Evolutionary conservation across 2,888 invertebrate genomes (phyloP).

Genomic region (Protonemura montana): DNA sequence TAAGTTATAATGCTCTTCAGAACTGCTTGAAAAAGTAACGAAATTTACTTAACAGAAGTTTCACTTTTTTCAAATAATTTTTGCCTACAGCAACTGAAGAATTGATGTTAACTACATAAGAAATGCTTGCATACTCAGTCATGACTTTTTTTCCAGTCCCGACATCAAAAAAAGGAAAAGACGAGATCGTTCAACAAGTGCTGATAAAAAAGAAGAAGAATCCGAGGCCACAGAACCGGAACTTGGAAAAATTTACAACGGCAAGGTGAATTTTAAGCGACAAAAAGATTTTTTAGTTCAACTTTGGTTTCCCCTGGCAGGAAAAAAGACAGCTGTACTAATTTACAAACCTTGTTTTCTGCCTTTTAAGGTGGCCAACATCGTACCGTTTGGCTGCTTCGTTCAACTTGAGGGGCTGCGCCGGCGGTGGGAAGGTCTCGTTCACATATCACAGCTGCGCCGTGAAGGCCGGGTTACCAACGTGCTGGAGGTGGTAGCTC

Average conservation of each 20-base stretch:
- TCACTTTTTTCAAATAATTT: too few relatives aligned
- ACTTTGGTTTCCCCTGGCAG: too few relatives aligned
- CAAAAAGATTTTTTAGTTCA: background rate
- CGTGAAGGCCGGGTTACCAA: slow-evolving; percentile 93
- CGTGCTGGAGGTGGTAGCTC: slow-evolving; percentile 90
- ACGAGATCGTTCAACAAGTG: slow-evolving; percentile 53
- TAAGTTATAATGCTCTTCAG: too few relatives aligned
- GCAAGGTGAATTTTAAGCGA: slow-evolving; percentile 43
- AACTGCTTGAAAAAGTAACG: too few relatives aligned
- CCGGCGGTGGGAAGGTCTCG: slow-evolving; percentile 92
- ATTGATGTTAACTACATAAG: slow-evolving; percentile 45
- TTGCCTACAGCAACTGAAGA: too few relatives aligned
- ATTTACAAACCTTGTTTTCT: too few relatives aligned
- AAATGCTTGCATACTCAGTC: slow-evolving; percentile 35
- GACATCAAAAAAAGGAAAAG: slow-evolving; percentile 54
- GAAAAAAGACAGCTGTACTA: too few relatives aligned
- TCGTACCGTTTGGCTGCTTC: slow-evolving; percentile 98
- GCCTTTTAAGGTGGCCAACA: slow-evolving; percentile 88
- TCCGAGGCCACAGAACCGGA: slow-evolving; percentile 60
- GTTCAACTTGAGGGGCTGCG: slow-evolving; percentile 92
- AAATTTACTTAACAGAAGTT: too few relatives aligned
- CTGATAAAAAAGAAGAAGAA: slow-evolving; percentile 51
- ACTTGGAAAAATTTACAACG: slow-evolving; percentile 58
- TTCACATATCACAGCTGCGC: slow-evolving; percentile 94
- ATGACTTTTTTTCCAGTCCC: slow-evolving; percentile 52